Evolutionary conservation across 2,888 invertebrate species (phyloP).

Genomic region (Liopterus haemorrhoidalis): DNA sequence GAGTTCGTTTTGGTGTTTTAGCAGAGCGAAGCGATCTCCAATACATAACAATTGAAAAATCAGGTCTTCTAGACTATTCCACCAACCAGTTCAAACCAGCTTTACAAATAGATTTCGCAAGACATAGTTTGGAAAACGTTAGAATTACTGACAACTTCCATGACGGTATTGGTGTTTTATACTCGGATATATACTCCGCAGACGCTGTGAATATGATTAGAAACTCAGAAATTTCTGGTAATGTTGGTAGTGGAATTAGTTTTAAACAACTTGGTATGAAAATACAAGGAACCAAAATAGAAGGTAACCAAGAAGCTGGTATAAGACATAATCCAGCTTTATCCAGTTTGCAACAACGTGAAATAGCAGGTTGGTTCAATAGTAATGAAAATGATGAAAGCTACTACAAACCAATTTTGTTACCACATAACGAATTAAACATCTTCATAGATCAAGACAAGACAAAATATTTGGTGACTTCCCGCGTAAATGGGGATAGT

Average conservation of each 20-base stretch:
- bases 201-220: slow-evolving; percentile 75
- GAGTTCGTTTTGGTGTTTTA: slow-evolving; percentile 81
- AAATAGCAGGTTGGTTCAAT: slow-evolving; percentile 88
- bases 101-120: slow-evolving; percentile 78
- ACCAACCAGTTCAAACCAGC: slow-evolving; percentile 84
- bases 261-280: slow-evolving; percentile 82
- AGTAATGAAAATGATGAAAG: slow-evolving; percentile 63
- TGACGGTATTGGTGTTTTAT: slow-evolving; percentile 89
- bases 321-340: slow-evolving; percentile 88
- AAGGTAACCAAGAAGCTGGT: slow-evolving; percentile 80
- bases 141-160: slow-evolving; percentile 79
- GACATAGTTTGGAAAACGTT: slow-evolving; percentile 76
- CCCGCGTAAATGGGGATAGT: slow-evolving; percentile 54
- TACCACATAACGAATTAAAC: slow-evolving; percentile 60
- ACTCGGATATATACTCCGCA: slow-evolving; percentile 87
- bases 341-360: slow-evolving; percentile 76
- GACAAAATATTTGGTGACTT: slow-evolving; percentile 74
- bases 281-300: slow-evolving; percentile 70
- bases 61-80: slow-evolving; percentile 89
- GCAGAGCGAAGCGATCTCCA: slow-evolving; percentile 83
- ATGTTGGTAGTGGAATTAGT: slow-evolving; percentile 83
- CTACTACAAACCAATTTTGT: slow-evolving; percentile 65
- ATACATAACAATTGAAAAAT: slow-evolving; percentile 81
- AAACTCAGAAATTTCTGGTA: slow-evolving; percentile 77
- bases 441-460: slow-evolving; percentile 65